Evolutionary conservation across 1,140 invertebrate genomes (phyloP).

Genomic region (Globodera ellingtonae): DNA sequence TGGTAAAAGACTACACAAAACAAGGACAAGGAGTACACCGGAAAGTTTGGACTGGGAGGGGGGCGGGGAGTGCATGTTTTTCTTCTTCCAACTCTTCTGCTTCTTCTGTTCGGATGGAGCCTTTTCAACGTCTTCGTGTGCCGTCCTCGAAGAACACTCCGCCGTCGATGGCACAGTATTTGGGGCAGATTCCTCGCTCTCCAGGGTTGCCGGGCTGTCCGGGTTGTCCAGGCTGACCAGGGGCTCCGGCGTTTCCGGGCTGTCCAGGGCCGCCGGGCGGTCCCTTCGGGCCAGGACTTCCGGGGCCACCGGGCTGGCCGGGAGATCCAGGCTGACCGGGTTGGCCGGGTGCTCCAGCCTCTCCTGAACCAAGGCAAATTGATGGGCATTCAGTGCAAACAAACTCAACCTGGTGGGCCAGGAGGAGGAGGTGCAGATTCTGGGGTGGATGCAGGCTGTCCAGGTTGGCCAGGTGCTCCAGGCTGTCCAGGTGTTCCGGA

Average conservation of each 20-base stretch:
- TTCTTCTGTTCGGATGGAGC: too few relatives aligned
- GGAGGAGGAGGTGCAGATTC: slow-evolving; percentile 21
- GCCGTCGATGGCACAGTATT: too few relatives aligned
- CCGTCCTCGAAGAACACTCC: slow-evolving; percentile 43
- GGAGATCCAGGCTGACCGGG: slow-evolving; percentile 35
- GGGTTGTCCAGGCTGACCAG: slow-evolving; percentile 31
- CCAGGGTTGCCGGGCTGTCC: too few relatives aligned
- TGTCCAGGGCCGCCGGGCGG: slow-evolving; percentile 39
- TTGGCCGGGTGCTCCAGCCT: slow-evolving; percentile 41
- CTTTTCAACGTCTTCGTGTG: slow-evolving; percentile 34
- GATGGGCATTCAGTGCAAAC: neutral
- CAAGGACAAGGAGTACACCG: too few relatives aligned
- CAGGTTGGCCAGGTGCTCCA: slow-evolving; percentile 32
- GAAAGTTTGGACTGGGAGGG: too few relatives aligned
- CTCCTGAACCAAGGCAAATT: slow-evolving; percentile 22
- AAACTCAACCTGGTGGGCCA: slow-evolving; percentile 27
- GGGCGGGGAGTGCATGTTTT: too few relatives aligned
- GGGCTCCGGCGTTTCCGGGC: slow-evolving; percentile 47
- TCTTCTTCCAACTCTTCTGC: too few relatives aligned
- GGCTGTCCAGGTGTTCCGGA: slow-evolving; percentile 1
- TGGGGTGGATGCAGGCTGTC: slow-evolving; percentile 46
- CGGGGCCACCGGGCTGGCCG: slow-evolving; percentile 32
- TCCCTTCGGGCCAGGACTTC: slow-evolving; percentile 41
- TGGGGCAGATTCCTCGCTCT: too few relatives aligned
- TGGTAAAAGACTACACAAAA: too few relatives aligned